A percentile compares a stretch with the other conserved stretches of the same genome.
Conservation (phyloP, 1,140 invertebrate genomes). For the Musca domestica region DNA sequence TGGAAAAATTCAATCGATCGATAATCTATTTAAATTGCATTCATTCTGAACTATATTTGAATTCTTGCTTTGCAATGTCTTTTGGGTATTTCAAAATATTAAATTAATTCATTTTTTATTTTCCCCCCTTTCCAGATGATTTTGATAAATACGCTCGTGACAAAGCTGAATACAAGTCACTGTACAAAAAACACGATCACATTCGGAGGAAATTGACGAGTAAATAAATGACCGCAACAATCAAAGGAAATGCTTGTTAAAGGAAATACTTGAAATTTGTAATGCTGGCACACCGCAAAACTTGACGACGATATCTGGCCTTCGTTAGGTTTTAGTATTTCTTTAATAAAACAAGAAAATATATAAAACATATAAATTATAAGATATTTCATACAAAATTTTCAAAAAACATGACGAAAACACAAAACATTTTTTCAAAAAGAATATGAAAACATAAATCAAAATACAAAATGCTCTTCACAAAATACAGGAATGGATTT, state of each 20-base stretch:
- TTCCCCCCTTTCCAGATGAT: conserved; percentile 10
- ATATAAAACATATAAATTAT: not conserved
- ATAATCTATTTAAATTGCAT: too few relatives aligned
- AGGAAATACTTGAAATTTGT: too few relatives aligned
- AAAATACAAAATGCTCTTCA: too few relatives aligned
- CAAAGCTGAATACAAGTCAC: conserved; percentile 20
- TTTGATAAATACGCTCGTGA: conserved; percentile 22
- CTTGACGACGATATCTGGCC: not conserved
- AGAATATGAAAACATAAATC: too few relatives aligned
- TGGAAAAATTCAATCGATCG: too few relatives aligned
- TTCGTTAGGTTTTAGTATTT: not conserved
- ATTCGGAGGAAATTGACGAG: conserved; percentile 15
- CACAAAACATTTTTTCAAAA: too few relatives aligned
- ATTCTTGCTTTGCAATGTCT: too few relatives aligned
- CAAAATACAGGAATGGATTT: too few relatives aligned
- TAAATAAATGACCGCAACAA: not conserved
- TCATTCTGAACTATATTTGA: too few relatives aligned
- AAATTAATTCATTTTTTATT: not conserved
- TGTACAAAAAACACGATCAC: conserved; percentile 26
- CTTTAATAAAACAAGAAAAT: not conserved
- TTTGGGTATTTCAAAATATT: not conserved
- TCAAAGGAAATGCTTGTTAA: too few relatives aligned
- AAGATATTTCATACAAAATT: not conserved
- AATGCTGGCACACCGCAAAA: not conserved
- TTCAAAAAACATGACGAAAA: not conserved